These are phyloP conservation scores for Eonycteris spelaea DNA, from an alignment of 2,113 vertebrate species.

Conservation along the genomic window DNA sequence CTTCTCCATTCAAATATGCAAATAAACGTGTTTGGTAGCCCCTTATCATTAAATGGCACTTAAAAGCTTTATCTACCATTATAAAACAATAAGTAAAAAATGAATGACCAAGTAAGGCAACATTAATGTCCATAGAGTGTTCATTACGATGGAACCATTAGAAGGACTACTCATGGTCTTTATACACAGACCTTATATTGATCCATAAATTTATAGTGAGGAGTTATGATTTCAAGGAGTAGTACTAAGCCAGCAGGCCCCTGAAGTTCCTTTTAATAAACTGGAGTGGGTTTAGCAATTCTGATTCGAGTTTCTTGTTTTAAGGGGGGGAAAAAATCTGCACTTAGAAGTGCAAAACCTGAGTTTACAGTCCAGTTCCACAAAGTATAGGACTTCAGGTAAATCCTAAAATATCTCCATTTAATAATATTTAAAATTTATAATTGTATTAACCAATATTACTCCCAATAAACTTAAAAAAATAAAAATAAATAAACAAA, in stretches of 20 bases:
- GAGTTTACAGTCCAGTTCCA: conserved; percentile 5
- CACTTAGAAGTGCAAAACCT: not conserved
- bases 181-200: not conserved
- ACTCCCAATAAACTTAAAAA: no score
- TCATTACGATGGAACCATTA: not conserved
- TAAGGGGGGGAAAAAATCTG: not conserved
- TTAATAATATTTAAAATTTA: no score
- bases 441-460: no score
- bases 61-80: not conserved
- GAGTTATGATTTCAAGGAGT: not conserved
- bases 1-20: not conserved
- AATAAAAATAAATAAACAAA: no score
- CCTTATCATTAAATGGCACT: not conserved
- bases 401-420: not conserved
- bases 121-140: not conserved
- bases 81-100: conserved; percentile 11
- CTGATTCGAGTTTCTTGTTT: not conserved
- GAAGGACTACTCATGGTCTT: not conserved
- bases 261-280: not conserved
- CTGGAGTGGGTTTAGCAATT: not conserved
- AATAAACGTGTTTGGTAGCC: not conserved
- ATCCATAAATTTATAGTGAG: not conserved
- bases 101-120: not conserved
- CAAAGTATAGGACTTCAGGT: not conserved
- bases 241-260: not conserved